Evolutionary conservation across 2,113 vertebrate genomes (phyloP).

Genomic region (Aptenodytes forsteri): DNA sequence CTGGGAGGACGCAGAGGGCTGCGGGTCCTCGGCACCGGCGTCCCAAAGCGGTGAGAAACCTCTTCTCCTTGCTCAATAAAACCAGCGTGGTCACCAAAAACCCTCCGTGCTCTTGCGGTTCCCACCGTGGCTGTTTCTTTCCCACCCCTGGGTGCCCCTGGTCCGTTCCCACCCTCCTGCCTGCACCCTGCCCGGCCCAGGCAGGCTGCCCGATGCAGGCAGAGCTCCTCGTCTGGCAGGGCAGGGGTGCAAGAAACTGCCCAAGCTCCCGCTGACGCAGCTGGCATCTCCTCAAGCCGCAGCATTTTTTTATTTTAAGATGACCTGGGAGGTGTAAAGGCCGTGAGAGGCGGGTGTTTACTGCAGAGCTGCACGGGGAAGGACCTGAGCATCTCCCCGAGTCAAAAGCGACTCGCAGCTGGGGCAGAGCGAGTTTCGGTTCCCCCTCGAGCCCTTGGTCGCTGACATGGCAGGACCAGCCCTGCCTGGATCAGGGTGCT

Average conservation of each 20-base stretch:
- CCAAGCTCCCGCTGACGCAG: too few relatives aligned
- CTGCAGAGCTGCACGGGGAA: neutral
- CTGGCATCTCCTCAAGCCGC: neutral
- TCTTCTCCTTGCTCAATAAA: neutral
- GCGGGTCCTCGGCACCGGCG: fast-evolving
- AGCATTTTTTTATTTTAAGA: neutral
- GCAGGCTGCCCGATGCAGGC: neutral
- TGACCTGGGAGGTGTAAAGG: neutral
- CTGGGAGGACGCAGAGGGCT: too few relatives aligned
- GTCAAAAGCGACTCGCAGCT: neutral
- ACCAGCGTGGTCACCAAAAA: neutral
- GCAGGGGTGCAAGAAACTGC: neutral
- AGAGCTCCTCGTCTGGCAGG: neutral
- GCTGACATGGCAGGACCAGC: neutral
- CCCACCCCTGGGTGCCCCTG: neutral
- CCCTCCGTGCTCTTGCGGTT: neutral
- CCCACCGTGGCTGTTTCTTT: neutral
- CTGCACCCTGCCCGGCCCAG: neutral
- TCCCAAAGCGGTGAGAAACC: neutral
- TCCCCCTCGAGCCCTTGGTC: neutral
- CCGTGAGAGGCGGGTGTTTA: neutral
- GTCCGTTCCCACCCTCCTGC: neutral
- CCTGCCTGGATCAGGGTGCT: neutral
- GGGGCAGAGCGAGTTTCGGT: neutral
- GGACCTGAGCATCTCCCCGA: neutral